Base-by-base conservation (phyloP, 2,888 invertebrate species). In the Autographa gamma region DNA sequence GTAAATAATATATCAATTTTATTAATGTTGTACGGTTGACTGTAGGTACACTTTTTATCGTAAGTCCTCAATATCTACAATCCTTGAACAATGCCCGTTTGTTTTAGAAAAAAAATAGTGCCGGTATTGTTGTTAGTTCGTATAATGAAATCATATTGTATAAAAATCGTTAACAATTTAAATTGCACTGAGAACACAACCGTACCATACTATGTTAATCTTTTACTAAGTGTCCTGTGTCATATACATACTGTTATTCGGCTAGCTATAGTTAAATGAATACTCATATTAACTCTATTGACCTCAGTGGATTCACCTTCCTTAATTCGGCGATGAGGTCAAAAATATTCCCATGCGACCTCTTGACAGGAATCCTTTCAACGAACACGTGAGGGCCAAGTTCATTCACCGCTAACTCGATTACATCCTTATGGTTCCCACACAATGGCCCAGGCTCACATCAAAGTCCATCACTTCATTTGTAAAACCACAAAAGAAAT, bases 401-500 rank as follows among this genome's bases (percentile, higher is more conserved):
- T 90, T 90, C 87, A 85, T 89, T 91, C 87, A 89, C 88, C 82
- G 84, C 82, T 87, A 85, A 89, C 81, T 85, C 81, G 80, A 89
- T 87, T 85, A 87, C 73, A 69, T 73, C 70, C 75, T 69, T 74
- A 77, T 34, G 64, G 62, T 67, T 58, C 48, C 18, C 71, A 69
- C 66, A 78, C 69, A 68, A 71, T 71, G 14, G 58, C 1, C 14
- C 31, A 63, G 16, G 64, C 41, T 66, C 63, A 58, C 32, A 31
- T 66, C 38, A 43, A 59, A 41, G 43, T 54, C 54, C 58, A 68
- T 59, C 65, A 60, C 67, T 56, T 54, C 9, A 60, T 74, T 60
- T 0, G 34, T 38, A 62, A 54, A 63, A 19, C 34, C 32, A 64
- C 61, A 60, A n/a, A 48, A 73, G 59, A 38, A 43, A n/a, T 32